Evolutionary conservation across 2,888 invertebrate species (phyloP), one percentile per base, ranked within the genome.

Genomic region (Catonia carolina): DNA sequence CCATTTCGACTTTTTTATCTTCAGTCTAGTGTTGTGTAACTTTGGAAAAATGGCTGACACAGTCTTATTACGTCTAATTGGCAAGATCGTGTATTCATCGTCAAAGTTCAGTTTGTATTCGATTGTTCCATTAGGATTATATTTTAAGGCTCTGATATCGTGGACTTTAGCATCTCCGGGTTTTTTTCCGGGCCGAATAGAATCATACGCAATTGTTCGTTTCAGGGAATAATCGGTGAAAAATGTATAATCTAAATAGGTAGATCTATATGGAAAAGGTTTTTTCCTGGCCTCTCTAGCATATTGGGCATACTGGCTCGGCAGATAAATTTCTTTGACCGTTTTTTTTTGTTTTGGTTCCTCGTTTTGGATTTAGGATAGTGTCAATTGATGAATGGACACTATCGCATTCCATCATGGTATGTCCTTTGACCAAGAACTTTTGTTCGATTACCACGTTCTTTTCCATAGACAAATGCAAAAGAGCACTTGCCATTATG

Each of bases 331-430:
- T 33, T 23, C 14, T 33, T 22, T 51, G 12, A 36, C 51, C 12
- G 51, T 36, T 51, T 51, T 51, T n/a, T 33, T 50, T 50, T 33
- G 31, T 50, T 18, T 35, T 52, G 5, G 51, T 52, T 6, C 39
- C 22, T 52, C 51, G 35, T 31, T 52, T 54, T 45, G 33, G 33
- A 35, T 54, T 47, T 20, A 54, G 20, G 6, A 35, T 33, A 8
- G 54, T 47, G n/a, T 54, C 54, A 18, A 54, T 54, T 14, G 47
- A 31, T 5, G 33, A 47, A 17, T 54, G 54, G 27, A 54, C 54
- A 15, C 47, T 47, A 20, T 54, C 54, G 45, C 47, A 54, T 15
- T 54, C 45, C 54, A 54, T 54, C 33, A 47, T 27, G 5, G 54
- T 54, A 45, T 54, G 54, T 17, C 54, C 51, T 18, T 37, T 47